phyloP scores from a whole-genome alignment of 2,113 vertebrate genomes.

The Sisor rabdophorus region DNA sequence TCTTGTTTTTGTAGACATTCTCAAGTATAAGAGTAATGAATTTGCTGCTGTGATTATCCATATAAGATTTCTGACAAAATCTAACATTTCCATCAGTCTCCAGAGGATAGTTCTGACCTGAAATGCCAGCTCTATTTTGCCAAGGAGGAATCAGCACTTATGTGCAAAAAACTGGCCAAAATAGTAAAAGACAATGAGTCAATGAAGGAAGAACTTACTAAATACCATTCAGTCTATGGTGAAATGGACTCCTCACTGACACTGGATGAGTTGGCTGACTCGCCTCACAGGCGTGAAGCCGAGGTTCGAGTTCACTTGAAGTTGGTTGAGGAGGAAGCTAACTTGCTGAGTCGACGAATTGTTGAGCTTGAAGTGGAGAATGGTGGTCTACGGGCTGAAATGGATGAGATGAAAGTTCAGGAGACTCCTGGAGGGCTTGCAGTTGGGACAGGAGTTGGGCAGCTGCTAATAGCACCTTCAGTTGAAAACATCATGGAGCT shows the following conservation, averaged over 20 bases:
- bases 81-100: conserved; percentile 10
- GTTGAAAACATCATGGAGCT: conserved; percentile 87
- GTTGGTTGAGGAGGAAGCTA: conserved; percentile 97
- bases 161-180: conserved; percentile 98
- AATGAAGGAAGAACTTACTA: conserved; percentile 93
- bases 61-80: not conserved
- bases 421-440: conserved; percentile 65
- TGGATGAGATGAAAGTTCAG: conserved; percentile 92
- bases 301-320: conserved; percentile 92
- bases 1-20: no score
- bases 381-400: conserved; percentile 89
- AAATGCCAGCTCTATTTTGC: conserved; percentile 98
- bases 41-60: not conserved
- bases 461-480: conserved; percentile 63
- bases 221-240: conserved; percentile 86
- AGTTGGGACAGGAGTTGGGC: conserved; percentile 44
- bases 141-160: conserved; percentile 93
- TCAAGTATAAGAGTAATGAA: no score
- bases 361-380: conserved; percentile 98
- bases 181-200: conserved; percentile 91
- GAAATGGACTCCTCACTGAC: conserved; percentile 88
- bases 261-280: conserved; percentile 85
- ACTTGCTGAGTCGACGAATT: conserved; percentile 90
- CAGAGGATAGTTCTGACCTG: conserved; percentile 91
- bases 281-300: conserved; percentile 88